A percentile compares a stretch with the other conserved stretches of the same genome.
phyloP scores from a whole-genome alignment of 2,797 vertebrate species.

The Lepus townsendii region DNA sequence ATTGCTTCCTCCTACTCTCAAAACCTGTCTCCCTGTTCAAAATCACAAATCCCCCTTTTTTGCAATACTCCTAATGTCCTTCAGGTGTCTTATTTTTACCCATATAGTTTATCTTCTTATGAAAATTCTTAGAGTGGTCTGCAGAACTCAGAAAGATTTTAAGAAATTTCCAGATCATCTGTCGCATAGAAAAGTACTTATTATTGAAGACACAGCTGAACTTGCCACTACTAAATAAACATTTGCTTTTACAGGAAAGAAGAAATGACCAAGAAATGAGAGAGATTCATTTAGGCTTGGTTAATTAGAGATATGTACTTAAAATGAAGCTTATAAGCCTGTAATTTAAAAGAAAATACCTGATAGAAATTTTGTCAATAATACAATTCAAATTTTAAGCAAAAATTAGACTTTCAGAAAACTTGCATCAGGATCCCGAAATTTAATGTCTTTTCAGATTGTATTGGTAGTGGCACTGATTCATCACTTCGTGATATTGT shows the following conservation, averaged over 20 bases:
- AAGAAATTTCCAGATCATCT: background rate
- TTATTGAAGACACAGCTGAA: too few relatives aligned
- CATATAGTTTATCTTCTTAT: background rate
- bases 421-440: background rate
- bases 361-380: background rate
- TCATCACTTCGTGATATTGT: background rate
- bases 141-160: background rate
- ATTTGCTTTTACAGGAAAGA: background rate
- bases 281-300: too few relatives aligned
- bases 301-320: background rate
- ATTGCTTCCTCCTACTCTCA: background rate
- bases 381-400: background rate
- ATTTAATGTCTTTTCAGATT: background rate
- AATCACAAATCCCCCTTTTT: background rate
- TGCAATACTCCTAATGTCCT: background rate
- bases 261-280: background rate
- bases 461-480: background rate
- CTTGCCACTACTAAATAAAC: too few relatives aligned
- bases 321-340: background rate
- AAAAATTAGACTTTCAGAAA: background rate
- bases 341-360: background rate
- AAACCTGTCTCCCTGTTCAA: background rate
- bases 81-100: background rate
- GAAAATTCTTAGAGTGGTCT: background rate
- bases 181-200: too few relatives aligned